Conservation (phyloP, 2,113 vertebrate species). For the Cisticola juncidis region DNA sequence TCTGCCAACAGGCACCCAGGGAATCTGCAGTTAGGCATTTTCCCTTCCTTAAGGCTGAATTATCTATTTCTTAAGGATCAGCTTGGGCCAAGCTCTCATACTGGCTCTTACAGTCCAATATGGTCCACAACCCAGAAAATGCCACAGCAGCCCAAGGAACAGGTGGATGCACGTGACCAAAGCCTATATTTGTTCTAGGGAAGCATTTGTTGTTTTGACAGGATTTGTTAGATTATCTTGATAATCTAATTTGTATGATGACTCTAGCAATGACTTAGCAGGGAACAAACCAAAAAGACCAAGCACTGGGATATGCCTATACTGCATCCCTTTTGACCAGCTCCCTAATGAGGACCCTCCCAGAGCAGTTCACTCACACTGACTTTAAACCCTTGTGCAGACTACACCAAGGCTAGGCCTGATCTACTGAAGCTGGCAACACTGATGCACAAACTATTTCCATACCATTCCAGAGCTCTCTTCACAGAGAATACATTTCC, state of each 20-base stretch:
- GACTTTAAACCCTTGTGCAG: background rate
- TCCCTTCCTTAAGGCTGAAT: background rate
- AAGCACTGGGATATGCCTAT: background rate
- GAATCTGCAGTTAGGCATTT: background rate
- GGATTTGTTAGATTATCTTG: background rate
- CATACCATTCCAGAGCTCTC: background rate
- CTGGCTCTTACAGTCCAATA: background rate
- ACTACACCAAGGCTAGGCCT: background rate
- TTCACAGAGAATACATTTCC: background rate
- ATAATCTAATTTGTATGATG: background rate
- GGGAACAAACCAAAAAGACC: background rate
- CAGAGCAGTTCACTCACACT: background rate
- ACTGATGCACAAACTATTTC: accelerated
- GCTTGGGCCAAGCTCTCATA: background rate
- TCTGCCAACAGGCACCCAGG: background rate
- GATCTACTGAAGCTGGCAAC: background rate
- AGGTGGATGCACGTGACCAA: background rate
- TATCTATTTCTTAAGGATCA: background rate
- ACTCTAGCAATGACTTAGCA: background rate
- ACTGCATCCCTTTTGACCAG: background rate
- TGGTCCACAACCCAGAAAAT: background rate
- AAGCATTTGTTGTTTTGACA: background rate
- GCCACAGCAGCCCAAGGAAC: background rate
- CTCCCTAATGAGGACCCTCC: accelerated
- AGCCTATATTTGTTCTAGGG: background rate